A percentile compares a stretch with the other conserved stretches of the same genome.
These are phyloP conservation scores for Trachelus stipa DNA, from an alignment of 2,888 invertebrate species.

Conservation along the genomic window DNA sequence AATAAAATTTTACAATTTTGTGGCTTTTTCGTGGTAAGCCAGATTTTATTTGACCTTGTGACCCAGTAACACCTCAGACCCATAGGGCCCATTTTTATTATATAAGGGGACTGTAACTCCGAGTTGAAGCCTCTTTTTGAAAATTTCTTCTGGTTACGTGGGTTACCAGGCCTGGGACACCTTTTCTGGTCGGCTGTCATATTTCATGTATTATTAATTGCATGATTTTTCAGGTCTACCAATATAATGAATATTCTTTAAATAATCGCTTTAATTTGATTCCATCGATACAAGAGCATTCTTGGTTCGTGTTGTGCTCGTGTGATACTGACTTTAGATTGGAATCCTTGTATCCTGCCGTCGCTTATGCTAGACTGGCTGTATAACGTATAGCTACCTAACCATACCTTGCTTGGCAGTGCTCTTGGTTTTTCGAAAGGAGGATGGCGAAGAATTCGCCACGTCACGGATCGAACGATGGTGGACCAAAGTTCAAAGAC, in stretches of 20 bases:
- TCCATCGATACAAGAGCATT: not conserved
- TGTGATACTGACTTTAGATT: not conserved
- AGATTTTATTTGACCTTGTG: constrained; percentile 22
- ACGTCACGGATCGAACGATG: constrained; percentile 33
- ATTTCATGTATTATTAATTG: constrained; percentile 5
- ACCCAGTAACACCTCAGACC: constrained; percentile 19
- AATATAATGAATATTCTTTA: not conserved
- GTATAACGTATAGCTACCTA: not conserved
- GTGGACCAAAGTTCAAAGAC: constrained; percentile 40
- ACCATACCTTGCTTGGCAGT: not conserved
- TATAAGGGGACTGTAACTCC: constrained; percentile 10
- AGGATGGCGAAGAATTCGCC: constrained; percentile 30
- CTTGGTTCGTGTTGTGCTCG: not conserved
- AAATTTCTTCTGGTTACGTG: constrained; percentile 30
- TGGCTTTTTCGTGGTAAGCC: constrained; percentile 14
- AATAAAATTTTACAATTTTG: constrained; percentile 28
- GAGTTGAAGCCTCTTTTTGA: constrained; percentile 17
- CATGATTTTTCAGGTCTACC: not conserved
- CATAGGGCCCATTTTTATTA: not conserved
- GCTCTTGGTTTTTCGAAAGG: constrained; percentile 20
- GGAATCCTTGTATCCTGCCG: not conserved
- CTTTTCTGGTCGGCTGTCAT: constrained; percentile 22
- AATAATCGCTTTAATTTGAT: not conserved
- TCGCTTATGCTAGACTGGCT: not conserved
- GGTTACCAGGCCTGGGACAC: constrained; percentile 25